Conservation (phyloP, 2,113 vertebrate genomes). For the Pteronura brasiliensis region DNA sequence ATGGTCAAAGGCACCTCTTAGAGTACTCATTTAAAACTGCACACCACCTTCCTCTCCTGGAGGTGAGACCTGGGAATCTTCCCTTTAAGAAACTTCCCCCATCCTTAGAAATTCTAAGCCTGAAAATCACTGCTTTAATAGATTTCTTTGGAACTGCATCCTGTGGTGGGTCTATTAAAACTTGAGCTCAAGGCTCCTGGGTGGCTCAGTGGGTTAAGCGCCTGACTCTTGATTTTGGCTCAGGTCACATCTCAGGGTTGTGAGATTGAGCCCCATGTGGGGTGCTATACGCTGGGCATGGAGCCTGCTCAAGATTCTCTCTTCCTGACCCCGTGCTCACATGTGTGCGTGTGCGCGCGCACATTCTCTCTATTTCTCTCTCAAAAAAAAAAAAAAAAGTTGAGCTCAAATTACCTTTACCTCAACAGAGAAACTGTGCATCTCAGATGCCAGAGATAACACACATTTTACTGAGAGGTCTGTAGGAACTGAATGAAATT, state of each 20-base stretch:
- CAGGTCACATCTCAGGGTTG: not conserved
- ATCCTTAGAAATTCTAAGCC: not conserved
- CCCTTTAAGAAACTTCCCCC: not conserved
- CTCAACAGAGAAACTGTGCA: not conserved
- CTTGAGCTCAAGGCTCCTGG: not conserved
- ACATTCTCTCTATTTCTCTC: not conserved
- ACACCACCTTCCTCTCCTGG: not conserved
- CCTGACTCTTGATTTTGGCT: not conserved
- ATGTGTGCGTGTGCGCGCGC: rapidly evolving
- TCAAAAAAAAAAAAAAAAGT: not conserved
- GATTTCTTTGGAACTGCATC: not conserved
- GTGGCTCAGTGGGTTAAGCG: not conserved
- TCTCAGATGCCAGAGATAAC: not conserved
- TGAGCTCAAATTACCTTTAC: not conserved
- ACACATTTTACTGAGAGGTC: not conserved
- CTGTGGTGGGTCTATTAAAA: not conserved
- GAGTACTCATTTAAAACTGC: not conserved
- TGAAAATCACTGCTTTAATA: not conserved
- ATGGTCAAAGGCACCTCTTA: not conserved
- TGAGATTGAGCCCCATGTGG: not conserved
- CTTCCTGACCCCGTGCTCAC: not conserved
- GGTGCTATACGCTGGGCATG: not conserved
- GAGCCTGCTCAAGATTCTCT: not conserved
- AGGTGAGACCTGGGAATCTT: not conserved
- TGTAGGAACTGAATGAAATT: not conserved